Percentiles rank a stretch among this genome's conserved stretches.
phyloP scores from a whole-genome alignment of 2,888 invertebrate genomes.

The Lepidocyrtinus sp. region DNA sequence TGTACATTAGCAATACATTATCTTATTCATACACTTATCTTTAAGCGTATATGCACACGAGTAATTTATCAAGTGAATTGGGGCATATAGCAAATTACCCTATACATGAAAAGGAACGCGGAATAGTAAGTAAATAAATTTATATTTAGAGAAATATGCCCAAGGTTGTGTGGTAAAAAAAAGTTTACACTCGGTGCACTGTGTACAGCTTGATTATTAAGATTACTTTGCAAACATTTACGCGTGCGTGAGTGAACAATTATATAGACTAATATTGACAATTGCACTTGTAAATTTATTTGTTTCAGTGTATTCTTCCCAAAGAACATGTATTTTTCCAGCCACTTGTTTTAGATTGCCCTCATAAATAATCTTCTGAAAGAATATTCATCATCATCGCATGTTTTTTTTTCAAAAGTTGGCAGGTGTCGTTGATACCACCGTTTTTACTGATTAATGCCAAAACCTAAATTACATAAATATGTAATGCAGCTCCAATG shows the following conservation, averaged over 20 bases:
- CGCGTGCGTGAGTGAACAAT: constrained; percentile 3
- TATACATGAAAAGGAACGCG: background rate
- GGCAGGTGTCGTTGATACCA: background rate
- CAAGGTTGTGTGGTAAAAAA: constrained; percentile 22
- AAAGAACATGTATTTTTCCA: background rate
- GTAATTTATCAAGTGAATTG: background rate
- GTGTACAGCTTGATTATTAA: constrained; percentile 8
- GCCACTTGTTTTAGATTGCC: constrained; percentile 22
- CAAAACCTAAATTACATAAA: background rate
- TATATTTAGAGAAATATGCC: background rate
- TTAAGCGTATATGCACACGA: background rate
- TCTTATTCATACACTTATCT: too few relatives aligned
- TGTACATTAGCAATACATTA: background rate
- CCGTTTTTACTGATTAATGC: background rate
- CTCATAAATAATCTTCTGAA: background rate
- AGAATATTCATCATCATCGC: background rate
- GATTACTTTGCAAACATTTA: constrained; percentile 36
- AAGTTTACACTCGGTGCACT: constrained; percentile 17
- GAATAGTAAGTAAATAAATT: background rate
- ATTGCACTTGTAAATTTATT: constrained; percentile 26
- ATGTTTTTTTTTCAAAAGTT: background rate
- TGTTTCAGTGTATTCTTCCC: background rate
- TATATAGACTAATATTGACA: constrained; percentile 34
- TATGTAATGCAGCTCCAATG: background rate
- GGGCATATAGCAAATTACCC: background rate